These are phyloP conservation scores for Drosophila melanogaster DNA, from an alignment of 1,140 invertebrate species.

Conservation along the genomic window DNA sequence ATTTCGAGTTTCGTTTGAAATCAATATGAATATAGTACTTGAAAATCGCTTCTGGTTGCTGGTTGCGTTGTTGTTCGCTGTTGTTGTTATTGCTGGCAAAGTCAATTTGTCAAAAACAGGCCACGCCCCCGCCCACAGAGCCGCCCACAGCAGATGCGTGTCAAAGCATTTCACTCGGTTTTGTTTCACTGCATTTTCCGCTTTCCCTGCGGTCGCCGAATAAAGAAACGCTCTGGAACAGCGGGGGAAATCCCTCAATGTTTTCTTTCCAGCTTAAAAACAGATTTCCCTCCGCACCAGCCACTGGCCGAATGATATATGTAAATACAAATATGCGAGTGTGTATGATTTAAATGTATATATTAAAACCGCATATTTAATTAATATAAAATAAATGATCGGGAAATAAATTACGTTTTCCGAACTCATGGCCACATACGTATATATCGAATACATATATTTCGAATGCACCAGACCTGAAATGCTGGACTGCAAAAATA, in stretches of 20 bases:
- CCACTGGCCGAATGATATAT: conserved; percentile 16
- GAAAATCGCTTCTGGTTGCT: conserved; percentile 35
- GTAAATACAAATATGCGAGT: conserved; percentile 45
- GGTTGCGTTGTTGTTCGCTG: conserved; percentile 30
- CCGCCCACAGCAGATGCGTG: conserved; percentile 43
- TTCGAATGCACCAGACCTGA: conserved; percentile 58
- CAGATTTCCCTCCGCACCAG: conserved; percentile 49
- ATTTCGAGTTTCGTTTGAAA: conserved; percentile 74
- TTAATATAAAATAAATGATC: conserved; percentile 81
- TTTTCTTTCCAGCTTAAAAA: conserved; percentile 69
- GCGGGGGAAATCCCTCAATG: conserved; percentile 51
- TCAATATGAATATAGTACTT: conserved; percentile 75
- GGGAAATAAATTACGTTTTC: conserved; percentile 66
- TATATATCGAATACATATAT: not conserved
- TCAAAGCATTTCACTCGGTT: conserved; percentile 52
- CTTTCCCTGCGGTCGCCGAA: conserved; percentile 15
- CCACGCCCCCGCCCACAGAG: conserved; percentile 25
- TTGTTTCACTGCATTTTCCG: conserved; percentile 35
- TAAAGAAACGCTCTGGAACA: conserved; percentile 11
- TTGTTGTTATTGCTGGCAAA: conserved; percentile 63
- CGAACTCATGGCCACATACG: not conserved
- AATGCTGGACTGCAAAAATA: conserved; percentile 58
- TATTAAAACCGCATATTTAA: conserved; percentile 68
- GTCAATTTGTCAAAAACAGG: conserved; percentile 79
- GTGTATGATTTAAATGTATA: conserved; percentile 38